Conservation (phyloP, 2,797 vertebrate genomes). For the Lagorchestes hirsutus region DNA sequence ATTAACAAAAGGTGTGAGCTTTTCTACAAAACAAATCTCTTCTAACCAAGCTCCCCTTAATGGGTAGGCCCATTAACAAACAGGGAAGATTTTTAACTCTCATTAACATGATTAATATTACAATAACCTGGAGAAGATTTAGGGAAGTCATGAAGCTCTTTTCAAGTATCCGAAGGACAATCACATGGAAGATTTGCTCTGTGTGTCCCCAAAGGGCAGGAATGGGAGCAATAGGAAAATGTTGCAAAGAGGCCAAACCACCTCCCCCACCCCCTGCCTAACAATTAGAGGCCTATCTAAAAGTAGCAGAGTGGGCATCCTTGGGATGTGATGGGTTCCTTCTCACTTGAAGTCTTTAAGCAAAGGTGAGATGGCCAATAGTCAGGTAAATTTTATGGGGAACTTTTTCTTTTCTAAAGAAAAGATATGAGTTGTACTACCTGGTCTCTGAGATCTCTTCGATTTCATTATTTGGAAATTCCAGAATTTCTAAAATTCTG, state of each 20-base stretch:
- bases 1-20: too few species aligned
- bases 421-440: not conserved
- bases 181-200: not conserved
- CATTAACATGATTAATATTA: too few species aligned
- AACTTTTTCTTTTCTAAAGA: not conserved
- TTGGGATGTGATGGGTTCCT: not conserved
- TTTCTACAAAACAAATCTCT: too few species aligned
- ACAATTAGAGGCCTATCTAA: not conserved
- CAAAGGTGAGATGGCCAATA: not conserved
- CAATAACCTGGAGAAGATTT: not conserved
- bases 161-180: not conserved
- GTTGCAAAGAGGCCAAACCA: not conserved
- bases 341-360: not conserved
- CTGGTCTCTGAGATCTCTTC: not conserved
- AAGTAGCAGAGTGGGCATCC: not conserved
- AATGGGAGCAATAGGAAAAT: not conserved
- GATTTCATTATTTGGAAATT: not conserved
- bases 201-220: slow-evolving; percentile 5
- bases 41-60: too few species aligned
- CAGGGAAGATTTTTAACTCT: too few species aligned
- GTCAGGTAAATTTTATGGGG: not conserved
- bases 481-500: not conserved
- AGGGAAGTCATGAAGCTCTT: not conserved
- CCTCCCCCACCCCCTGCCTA: not conserved
- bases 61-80: too few species aligned